These are phyloP conservation scores for Drosophila subquinaria DNA, from an alignment of 2,888 invertebrate genomes.

Conservation along the genomic window DNA sequence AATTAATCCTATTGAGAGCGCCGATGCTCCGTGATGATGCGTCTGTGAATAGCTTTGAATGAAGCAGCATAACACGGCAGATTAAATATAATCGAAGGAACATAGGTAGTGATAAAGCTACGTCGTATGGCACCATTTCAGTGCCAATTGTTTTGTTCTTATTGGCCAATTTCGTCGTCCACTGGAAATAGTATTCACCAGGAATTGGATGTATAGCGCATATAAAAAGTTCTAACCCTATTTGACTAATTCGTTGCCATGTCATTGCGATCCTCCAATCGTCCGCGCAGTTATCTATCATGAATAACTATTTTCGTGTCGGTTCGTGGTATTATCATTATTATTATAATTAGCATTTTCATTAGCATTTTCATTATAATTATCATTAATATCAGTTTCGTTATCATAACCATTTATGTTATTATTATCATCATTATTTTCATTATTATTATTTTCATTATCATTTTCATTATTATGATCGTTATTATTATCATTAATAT, in stretches of 20 bases:
- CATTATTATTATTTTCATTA: no score
- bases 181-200: conserved; percentile 97
- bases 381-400: neutral
- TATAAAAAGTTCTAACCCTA: conserved; percentile 95
- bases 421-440: no score
- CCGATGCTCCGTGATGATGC: conserved; percentile 99
- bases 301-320: conserved; percentile 92
- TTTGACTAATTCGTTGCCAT: conserved; percentile 97
- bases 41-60: conserved; percentile 99
- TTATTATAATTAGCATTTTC: neutral
- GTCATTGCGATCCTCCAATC: conserved; percentile 99
- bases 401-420: neutral
- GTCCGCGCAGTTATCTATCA: conserved; percentile 99
- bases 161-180: conserved; percentile 98
- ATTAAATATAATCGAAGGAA: conserved; percentile 99
- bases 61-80: conserved; percentile 99
- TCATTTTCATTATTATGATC: no score
- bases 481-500: no score
- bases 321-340: neutral
- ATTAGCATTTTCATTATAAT: no score
- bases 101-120: conserved; percentile 99
- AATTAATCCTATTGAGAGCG: conserved; percentile 99
- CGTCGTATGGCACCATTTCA: conserved; percentile 96
- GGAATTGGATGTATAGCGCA: conserved; percentile 99
- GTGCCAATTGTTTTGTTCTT: conserved; percentile 90